These are phyloP conservation scores for Caenorhabditis doughertyi DNA, from an alignment of 2,888 invertebrate genomes.

Conservation along the genomic window DNA sequence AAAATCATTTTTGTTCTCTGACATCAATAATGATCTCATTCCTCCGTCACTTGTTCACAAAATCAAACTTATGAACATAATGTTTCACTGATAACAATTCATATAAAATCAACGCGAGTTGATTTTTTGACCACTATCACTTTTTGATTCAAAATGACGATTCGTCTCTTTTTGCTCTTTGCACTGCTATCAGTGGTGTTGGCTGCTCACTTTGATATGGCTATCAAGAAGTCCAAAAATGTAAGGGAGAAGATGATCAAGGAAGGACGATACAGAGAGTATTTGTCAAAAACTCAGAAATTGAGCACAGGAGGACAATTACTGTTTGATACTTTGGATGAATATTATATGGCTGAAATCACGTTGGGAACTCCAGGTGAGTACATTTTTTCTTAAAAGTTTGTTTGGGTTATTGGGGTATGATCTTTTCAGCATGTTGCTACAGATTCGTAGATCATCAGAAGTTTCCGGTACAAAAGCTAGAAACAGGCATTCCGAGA, in stretches of 20 bases:
- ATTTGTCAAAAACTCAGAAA: slow-evolving; percentile 26
- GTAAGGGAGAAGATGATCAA: slow-evolving; percentile 59
- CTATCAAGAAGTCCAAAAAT: slow-evolving; percentile 53
- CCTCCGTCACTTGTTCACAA: neutral
- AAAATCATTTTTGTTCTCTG: no score
- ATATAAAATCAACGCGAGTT: neutral
- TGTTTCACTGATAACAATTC: neutral
- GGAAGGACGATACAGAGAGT: slow-evolving; percentile 48
- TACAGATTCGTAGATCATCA: no score
- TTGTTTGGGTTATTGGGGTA: neutral
- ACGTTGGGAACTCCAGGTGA: slow-evolving; percentile 72
- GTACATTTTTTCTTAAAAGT: neutral
- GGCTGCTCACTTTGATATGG: slow-evolving; percentile 60
- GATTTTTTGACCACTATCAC: neutral
- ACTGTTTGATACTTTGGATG: slow-evolving; percentile 74
- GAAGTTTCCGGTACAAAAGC: no score
- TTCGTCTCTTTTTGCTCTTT: neutral
- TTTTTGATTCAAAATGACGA: neutral
- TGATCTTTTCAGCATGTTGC: no score
- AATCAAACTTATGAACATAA: neutral
- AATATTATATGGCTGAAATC: slow-evolving; percentile 78
- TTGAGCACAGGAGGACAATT: slow-evolving; percentile 63
- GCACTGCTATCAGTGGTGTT: slow-evolving; percentile 63
- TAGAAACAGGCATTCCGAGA: no score
- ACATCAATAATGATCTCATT: no score